phyloP scores from a whole-genome alignment of 2,888 invertebrate genomes.

The Rhyacophila evoluta region DNA sequence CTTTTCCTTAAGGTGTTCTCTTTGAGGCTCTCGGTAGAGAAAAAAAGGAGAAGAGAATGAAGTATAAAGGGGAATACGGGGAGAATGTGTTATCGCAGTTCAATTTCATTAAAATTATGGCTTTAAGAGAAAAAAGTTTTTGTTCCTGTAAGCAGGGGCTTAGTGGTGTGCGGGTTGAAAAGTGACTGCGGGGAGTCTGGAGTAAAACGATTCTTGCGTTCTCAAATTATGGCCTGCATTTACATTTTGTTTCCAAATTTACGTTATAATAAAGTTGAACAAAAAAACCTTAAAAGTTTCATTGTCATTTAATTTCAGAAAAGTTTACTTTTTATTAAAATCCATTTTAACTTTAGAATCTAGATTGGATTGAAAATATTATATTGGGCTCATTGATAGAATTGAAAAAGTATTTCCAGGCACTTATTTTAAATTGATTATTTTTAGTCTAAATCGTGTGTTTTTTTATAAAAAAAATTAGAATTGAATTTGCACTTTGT shows the following conservation, averaged over 20 bases:
- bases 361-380: too few species aligned
- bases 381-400: too few species aligned
- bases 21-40: background rate
- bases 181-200: background rate
- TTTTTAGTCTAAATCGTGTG: too few species aligned
- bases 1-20: constrained; percentile 1
- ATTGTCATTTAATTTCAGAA: too few species aligned
- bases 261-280: background rate
- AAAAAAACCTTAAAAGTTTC: background rate
- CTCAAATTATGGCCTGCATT: background rate
- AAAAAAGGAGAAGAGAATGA: background rate
- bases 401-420: too few species aligned
- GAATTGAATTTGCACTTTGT: too few species aligned
- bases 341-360: too few species aligned
- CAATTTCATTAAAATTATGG: constrained; percentile 49
- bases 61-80: background rate
- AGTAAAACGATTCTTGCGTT: constrained; percentile 5
- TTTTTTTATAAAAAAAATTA: too few species aligned
- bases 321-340: too few species aligned
- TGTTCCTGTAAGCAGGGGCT: constrained; percentile 4
- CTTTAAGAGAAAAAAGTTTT: constrained; percentile 41
- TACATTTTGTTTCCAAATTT: background rate
- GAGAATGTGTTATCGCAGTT: constrained; percentile 42
- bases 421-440: too few species aligned
- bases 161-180: constrained; percentile 4